Conservation (phyloP, 2,797 vertebrate species). For the Coccyzus lansbergi region DNA sequence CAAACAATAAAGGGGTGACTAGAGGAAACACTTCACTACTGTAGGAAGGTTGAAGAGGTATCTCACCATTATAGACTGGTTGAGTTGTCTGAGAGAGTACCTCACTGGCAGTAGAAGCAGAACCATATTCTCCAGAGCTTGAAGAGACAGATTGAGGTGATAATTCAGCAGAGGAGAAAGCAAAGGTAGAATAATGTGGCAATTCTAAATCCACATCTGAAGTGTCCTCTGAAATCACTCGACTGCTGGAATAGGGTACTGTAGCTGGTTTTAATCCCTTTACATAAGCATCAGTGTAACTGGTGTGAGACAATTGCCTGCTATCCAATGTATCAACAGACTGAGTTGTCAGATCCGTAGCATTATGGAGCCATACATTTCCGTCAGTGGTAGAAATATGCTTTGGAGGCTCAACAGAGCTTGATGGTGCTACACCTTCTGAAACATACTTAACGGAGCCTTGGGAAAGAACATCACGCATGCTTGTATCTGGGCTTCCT, state of each 20-base stretch:
- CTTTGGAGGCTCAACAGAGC: slow-evolving; percentile 43
- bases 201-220: slow-evolving; percentile 69
- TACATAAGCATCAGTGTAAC: slow-evolving; percentile 41
- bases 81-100: slow-evolving; percentile 86
- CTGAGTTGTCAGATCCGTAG: slow-evolving; percentile 11
- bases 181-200: slow-evolving; percentile 73
- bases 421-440: slow-evolving; percentile 63
- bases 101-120: slow-evolving; percentile 76
- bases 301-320: slow-evolving; percentile 55
- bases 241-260: slow-evolving; percentile 57
- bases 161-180: slow-evolving; percentile 76
- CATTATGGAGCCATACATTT: slow-evolving; percentile 34
- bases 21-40: slow-evolving; percentile 85
- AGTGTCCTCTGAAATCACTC: slow-evolving; percentile 46
- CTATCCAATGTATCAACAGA: slow-evolving; percentile 19
- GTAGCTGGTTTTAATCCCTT: slow-evolving; percentile 45
- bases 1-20: slow-evolving; percentile 85
- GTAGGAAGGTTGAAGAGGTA: slow-evolving; percentile 81
- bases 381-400: slow-evolving; percentile 30
- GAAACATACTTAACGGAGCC: slow-evolving; percentile 56
- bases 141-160: slow-evolving; percentile 77
- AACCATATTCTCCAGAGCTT: slow-evolving; percentile 77
- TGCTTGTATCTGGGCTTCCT: slow-evolving; percentile 67
- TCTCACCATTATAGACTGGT: slow-evolving; percentile 92
- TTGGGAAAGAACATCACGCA: slow-evolving; percentile 54